Evolutionary conservation across 2,113 vertebrate genomes (phyloP).

Genomic region (Martes martes): DNA sequence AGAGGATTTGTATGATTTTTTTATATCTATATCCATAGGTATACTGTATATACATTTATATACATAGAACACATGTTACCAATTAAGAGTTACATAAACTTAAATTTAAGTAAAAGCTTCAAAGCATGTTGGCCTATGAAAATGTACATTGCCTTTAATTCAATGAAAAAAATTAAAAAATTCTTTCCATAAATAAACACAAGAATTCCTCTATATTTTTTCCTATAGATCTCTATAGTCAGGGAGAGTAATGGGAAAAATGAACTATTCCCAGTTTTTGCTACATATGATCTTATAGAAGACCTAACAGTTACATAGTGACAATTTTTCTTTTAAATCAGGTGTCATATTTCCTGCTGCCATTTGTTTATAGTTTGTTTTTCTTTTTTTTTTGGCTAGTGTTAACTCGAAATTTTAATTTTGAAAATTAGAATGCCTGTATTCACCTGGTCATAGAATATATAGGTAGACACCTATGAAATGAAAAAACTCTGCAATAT

Average conservation of each 20-base stretch:
- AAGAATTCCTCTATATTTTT: slow-evolving; percentile 37
- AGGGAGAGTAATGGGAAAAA: not conserved
- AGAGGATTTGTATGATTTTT: slow-evolving; percentile 14
- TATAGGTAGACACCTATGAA: not conserved
- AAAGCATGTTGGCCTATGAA: slow-evolving; percentile 56
- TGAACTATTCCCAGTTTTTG: slow-evolving; percentile 18
- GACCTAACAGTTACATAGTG: not conserved
- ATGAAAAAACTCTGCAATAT: not conserved
- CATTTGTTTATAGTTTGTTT: not conserved
- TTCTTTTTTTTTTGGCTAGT: not conserved
- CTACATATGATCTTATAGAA: not conserved
- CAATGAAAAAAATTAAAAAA: slow-evolving; percentile 41
- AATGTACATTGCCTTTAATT: slow-evolving; percentile 54
- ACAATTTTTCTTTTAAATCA: slow-evolving; percentile 19
- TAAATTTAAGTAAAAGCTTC: slow-evolving; percentile 61
- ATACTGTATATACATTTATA: slow-evolving; percentile 15
- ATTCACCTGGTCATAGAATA: not conserved
- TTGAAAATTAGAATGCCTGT: not conserved
- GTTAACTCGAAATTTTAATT: slow-evolving; percentile 9
- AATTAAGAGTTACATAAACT: slow-evolving; percentile 70
- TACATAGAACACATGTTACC: slow-evolving; percentile 58
- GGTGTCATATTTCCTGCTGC: not conserved
- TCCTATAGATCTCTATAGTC: not conserved
- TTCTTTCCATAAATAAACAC: slow-evolving; percentile 36
- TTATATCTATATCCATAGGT: slow-evolving; percentile 17